phyloP scores from a whole-genome alignment of 2,113 vertebrate species.

The Todiramphus chloris region DNA sequence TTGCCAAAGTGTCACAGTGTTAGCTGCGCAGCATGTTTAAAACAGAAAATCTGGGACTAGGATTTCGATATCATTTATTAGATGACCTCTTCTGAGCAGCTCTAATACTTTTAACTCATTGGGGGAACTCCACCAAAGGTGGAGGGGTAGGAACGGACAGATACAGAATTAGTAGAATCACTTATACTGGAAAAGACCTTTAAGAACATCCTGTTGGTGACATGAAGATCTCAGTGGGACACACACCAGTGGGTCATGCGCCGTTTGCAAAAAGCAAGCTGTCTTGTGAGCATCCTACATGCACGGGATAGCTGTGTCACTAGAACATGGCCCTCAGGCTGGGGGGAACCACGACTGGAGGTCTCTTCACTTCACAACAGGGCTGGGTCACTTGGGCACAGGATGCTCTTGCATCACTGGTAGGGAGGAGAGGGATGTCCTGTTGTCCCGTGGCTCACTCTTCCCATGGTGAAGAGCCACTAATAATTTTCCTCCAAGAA shows the following conservation, averaged over 20 bases:
- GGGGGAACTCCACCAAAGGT: background rate
- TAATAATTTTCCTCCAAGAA: background rate
- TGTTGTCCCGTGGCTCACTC: background rate
- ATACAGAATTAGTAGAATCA: background rate
- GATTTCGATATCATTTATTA: constrained; percentile 59
- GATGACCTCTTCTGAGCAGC: constrained; percentile 31
- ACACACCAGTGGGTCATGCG: rapidly evolving
- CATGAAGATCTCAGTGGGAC: background rate
- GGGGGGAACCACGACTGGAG: rapidly evolving
- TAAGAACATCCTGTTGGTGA: rapidly evolving
- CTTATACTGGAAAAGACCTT: background rate
- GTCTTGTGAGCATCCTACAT: rapidly evolving
- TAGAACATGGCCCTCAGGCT: background rate
- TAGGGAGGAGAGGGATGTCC: background rate
- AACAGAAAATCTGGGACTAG: constrained; percentile 66
- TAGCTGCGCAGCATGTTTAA: constrained; percentile 64
- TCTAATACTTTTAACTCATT: constrained; percentile 25
- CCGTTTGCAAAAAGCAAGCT: background rate
- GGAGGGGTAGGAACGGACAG: background rate
- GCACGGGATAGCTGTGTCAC: background rate
- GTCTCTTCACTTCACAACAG: background rate
- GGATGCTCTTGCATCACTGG: background rate
- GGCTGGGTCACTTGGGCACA: background rate
- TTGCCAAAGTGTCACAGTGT: constrained; percentile 73
- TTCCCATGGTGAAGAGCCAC: background rate